Conservation (phyloP, 2,888 invertebrate species). For the Cataglyphis rosenhaueri region DNA sequence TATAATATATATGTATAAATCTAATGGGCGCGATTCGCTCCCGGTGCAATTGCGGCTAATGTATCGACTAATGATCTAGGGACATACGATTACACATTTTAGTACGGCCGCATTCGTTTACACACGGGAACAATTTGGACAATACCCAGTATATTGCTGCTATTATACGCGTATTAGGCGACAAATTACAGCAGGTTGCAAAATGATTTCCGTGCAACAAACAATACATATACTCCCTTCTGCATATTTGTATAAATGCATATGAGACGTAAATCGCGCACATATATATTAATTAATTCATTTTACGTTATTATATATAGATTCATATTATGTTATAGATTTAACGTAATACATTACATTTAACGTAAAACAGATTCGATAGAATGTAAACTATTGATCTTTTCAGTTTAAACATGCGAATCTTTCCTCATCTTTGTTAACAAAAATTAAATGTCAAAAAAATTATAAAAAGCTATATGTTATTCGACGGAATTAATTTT, state of each 20-base stretch:
- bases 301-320: slow-evolving; percentile 14
- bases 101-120: slow-evolving; percentile 33
- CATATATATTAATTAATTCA: slow-evolving; percentile 33
- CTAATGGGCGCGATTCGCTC: slow-evolving; percentile 22
- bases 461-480: too few species aligned
- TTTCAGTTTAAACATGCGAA: not conserved
- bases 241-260: slow-evolving; percentile 10
- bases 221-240: slow-evolving; percentile 12
- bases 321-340: slow-evolving; percentile 12
- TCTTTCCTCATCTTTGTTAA: not conserved
- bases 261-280: not conserved
- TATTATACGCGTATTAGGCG: slow-evolving; percentile 45
- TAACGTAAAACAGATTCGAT: slow-evolving; percentile 1
- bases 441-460: not conserved
- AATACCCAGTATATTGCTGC: slow-evolving; percentile 32
- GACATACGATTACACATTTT: slow-evolving; percentile 32
- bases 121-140: slow-evolving; percentile 52
- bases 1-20: not conserved
- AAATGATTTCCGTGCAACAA: slow-evolving; percentile 40
- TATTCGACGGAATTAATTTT: slow-evolving; percentile 12
- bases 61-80: slow-evolving; percentile 48
- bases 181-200: slow-evolving; percentile 39
- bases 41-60: slow-evolving; percentile 37
- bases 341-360: slow-evolving; percentile 14
- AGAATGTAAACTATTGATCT: not conserved